Evolutionary conservation across 2,888 invertebrate genomes (phyloP), one percentile per base, ranked within the genome.

Genomic region (Mimachlamys varia): DNA sequence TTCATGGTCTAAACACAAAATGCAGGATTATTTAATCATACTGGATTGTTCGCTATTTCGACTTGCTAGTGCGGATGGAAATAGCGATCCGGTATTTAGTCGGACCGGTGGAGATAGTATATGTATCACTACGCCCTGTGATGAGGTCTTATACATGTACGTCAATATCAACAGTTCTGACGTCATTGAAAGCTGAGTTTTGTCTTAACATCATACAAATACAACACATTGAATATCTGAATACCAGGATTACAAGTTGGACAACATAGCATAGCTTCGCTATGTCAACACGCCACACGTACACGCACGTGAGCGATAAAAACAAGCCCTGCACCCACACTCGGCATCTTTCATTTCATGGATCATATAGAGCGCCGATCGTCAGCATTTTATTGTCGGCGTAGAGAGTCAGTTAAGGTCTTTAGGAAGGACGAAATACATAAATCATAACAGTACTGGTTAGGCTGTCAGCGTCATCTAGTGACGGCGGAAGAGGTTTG

Each of bases 311-410:
- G 33, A 76, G 22, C 76, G 10, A 76, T 76, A 76, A 76, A 76
- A 76, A 27, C 27, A 15, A 12, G 76, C 76, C 7, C 27, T 76
- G 76, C 76, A 76, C 76, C 33, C 27, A 76, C 76, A 33, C 76
- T 76, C 76, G 76, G 76, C 76, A 76, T 76, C 76, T 76, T 76
- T 33, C 76, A 76, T 76, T 76, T 76, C 76, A 76, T 76, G 76
- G 76, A 76, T 76, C 76, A 76, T 76, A 12, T 76, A 27, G 33
- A 76, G 76, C 33, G 76, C 33, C 76, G 76, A 76, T 76, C 27
- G 76, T 76, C 76, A 76, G 76, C 76, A 76, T 76, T 76, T 76
- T 76, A 76, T 76, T 33, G 76, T 76, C 33, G 76, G 76, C 27
- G 22, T 0, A 10, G 22, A 13, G 7, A 7, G 76, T 76, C 76